Evolutionary conservation across 2,888 invertebrate genomes (phyloP), one percentile per base, ranked within the genome.

Genomic region (Pseudeuparius sepicola): DNA sequence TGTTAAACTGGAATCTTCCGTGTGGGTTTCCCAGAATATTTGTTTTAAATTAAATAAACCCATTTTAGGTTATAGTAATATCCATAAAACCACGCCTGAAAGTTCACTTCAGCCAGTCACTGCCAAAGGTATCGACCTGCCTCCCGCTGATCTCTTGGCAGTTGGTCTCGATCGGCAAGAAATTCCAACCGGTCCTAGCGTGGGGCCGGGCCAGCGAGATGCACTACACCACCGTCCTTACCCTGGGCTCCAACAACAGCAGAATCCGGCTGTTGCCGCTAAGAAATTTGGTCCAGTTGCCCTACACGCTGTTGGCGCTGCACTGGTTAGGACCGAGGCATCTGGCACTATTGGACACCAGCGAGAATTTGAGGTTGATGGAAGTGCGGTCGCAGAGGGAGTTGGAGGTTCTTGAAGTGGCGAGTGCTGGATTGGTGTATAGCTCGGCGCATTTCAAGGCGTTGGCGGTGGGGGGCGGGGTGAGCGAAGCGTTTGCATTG

Each of bases 121-220:
- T 93, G 17, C 77, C 75, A 33, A 78, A 82, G 26, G 54, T 57
- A 28, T 74, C 78, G 1, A 63, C 87, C 0, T 84, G 86, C 4
- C 72, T 96, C 17, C 97, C 97, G 0, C 72, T 94, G 28, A 66
- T 97, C 14, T 82, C 88, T 16, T 97, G 96, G 96, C 92, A 88
- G 62, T 74, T 86, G 63, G 86, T 88, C 10, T 71, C 86, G 6
- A 83, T 88, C 43, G 84, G 87, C 55, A 75, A 81, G 28, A 72
- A 73, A 2, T 67, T 71, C 23, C 70, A 78, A 46, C 89, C 92
- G 9, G 82, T 94, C 5, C 67, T 96, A 36, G 87, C 93, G 1
- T 87, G 92, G 57, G 94, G 85, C 1, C 71, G 96, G 30, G 85
- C 88, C 31, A 77, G 73, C 45, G 77, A 77, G 27, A 65, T 97